A percentile compares a stretch with the other conserved stretches of the same genome.
Conservation (phyloP, 2,797 vertebrate genomes). For the Sternarchorhynchus goeldii region DNA sequence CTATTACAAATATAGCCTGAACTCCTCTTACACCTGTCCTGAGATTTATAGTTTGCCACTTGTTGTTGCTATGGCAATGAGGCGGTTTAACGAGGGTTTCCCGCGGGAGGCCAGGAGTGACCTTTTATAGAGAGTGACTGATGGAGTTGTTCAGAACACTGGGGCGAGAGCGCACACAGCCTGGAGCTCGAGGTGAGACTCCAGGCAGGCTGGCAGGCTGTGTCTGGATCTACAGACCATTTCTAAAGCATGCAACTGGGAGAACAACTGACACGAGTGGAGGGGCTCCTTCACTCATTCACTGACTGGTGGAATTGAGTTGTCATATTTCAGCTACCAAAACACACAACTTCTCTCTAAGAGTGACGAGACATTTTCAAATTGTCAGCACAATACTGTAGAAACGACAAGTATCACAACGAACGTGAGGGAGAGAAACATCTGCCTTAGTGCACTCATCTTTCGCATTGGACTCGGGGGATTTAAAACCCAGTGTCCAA, state of each 20-base stretch:
- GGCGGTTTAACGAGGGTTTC: slow-evolving; percentile 45
- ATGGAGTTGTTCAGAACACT: slow-evolving; percentile 34
- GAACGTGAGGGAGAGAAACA: no score
- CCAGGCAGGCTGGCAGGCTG: neutral
- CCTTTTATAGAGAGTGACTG: slow-evolving; percentile 43
- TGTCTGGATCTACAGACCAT: neutral
- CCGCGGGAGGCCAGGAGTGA: slow-evolving; percentile 43
- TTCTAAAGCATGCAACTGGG: neutral
- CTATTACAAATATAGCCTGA: slow-evolving; percentile 2
- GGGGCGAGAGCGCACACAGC: slow-evolving; percentile 8
- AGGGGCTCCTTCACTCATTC: neutral
- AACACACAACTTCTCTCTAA: neutral
- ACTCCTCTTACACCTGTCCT: slow-evolving; percentile 29
- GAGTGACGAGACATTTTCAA: no score
- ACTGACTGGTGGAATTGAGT: neutral
- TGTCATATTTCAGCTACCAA: neutral
- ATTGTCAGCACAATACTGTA: no score
- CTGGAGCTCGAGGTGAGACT: slow-evolving; percentile 9
- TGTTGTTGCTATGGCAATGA: slow-evolving; percentile 36
- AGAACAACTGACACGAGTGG: neutral
- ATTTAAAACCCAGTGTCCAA: no score
- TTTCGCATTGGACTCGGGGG: no score
- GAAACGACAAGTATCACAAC: no score
- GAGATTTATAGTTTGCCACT: slow-evolving; percentile 23
- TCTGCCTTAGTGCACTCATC: no score